These are phyloP conservation scores for Ceratosolen fusciceps DNA, from an alignment of 1,140 invertebrate genomes.

Conservation along the genomic window DNA sequence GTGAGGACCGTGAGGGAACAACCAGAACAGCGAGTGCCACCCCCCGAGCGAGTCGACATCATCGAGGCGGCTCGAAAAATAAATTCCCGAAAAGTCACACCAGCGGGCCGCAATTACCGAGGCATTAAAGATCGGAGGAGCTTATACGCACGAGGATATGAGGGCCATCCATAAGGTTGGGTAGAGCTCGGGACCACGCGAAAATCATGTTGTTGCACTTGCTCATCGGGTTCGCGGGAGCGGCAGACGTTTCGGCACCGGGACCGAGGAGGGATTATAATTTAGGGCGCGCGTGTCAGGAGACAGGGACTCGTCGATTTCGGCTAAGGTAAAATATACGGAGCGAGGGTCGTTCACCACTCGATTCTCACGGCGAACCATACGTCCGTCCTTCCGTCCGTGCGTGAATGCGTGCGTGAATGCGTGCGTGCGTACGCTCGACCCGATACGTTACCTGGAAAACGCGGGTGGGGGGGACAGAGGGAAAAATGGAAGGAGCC, in stretches of 20 bases:
- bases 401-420: background rate
- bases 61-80: no score
- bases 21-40: no score
- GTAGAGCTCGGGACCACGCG: no score
- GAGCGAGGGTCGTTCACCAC: conserved; percentile 56
- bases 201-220: no score
- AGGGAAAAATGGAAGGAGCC: background rate
- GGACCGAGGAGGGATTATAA: conserved; percentile 52
- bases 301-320: conserved; percentile 58
- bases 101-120: background rate
- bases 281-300: conserved; percentile 53
- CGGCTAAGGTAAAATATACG: conserved; percentile 54
- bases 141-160: no score
- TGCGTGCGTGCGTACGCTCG: background rate
- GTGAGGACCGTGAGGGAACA: no score
- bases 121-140: background rate
- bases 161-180: no score
- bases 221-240: no score
- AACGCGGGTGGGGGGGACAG: background rate
- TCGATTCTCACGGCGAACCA: conserved; percentile 58
- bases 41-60: no score
- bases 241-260: conserved; percentile 62
- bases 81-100: background rate
- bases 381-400: no score
- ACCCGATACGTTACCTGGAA: background rate